These are phyloP conservation scores for Falco punctatus DNA, from an alignment of 2,113 vertebrate genomes.

Conservation along the genomic window DNA sequence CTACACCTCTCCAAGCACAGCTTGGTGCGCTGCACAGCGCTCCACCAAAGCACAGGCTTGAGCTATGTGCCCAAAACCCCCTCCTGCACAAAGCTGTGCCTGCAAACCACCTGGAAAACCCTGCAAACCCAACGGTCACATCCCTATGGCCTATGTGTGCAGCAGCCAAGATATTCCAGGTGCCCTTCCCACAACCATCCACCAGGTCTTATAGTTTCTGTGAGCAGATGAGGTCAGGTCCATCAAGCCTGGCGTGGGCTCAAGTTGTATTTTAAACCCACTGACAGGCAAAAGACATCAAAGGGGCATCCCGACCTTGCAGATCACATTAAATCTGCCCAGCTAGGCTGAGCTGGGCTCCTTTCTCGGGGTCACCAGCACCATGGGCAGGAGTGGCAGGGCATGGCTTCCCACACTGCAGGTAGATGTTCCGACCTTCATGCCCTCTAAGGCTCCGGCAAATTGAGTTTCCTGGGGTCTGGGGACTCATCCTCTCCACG, in stretches of 20 bases:
- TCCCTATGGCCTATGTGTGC: background rate
- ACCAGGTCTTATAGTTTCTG: background rate
- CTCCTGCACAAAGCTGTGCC: background rate
- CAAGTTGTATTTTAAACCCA: background rate
- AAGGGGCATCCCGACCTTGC: background rate
- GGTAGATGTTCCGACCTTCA: background rate
- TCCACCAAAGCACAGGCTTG: background rate
- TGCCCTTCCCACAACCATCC: background rate
- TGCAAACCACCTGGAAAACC: background rate
- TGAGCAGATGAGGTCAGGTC: background rate
- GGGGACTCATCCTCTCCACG: background rate
- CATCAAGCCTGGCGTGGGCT: background rate
- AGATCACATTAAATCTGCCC: background rate
- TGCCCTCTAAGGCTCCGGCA: background rate
- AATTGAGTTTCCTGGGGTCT: background rate
- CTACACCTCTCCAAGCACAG: background rate
- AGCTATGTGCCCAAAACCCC: background rate
- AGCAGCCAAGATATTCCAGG: background rate
- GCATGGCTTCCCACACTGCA: background rate
- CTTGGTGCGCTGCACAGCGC: accelerated
- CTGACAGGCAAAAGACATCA: background rate
- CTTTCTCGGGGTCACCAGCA: background rate
- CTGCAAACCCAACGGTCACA: background rate
- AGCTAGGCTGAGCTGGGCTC: background rate
- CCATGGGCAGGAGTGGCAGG: background rate